phyloP scores from a whole-genome alignment of 35 echinoderm and acorn worm species.

The Stichopus chloronotus region DNA sequence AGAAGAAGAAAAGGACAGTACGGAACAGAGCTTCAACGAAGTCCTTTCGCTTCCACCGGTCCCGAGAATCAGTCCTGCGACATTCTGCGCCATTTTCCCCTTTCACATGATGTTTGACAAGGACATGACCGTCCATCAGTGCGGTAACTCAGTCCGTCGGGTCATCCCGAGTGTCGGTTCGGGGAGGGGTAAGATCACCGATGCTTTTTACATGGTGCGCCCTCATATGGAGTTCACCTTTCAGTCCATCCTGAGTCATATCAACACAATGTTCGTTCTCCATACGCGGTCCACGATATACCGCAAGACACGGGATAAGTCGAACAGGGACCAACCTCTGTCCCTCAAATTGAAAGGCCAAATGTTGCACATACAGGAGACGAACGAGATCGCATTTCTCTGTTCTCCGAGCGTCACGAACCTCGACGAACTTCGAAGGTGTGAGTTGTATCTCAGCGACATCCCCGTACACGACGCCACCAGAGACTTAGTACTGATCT shows the following conservation, averaged over 20 bases:
- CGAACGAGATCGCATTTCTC: slow-evolving; percentile 80
- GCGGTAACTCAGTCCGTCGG: slow-evolving; percentile 79
- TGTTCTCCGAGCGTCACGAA: slow-evolving; percentile 90
- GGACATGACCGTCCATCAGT: slow-evolving; percentile 78
- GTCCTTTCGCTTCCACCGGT: slow-evolving; percentile 53
- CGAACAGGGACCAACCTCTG: slow-evolving; percentile 46
- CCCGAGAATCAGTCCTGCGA: slow-evolving; percentile 77
- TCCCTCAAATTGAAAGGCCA: slow-evolving; percentile 93
- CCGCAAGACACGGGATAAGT: slow-evolving; percentile 19
- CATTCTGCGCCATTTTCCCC: slow-evolving; percentile 89
- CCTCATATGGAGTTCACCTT: slow-evolving; percentile 96
- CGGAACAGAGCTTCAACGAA: slow-evolving; percentile 48
- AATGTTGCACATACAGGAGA: slow-evolving; percentile 82
- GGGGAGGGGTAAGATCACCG: slow-evolving; percentile 70
- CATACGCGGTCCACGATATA: slow-evolving; percentile 67
- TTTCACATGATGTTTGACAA: slow-evolving; percentile 93
- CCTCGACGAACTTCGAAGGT: slow-evolving; percentile 82
- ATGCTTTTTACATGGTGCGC: slow-evolving; percentile 80
- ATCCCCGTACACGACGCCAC: slow-evolving; percentile 95
- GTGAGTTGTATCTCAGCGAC: slow-evolving; percentile 88
- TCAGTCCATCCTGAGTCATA: slow-evolving; percentile 89
- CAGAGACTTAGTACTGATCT: slow-evolving; percentile 88
- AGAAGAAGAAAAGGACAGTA: slow-evolving; percentile 10
- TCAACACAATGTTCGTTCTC: slow-evolving; percentile 91
- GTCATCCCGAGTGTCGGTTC: slow-evolving; percentile 67